Evolutionary conservation across 2,113 vertebrate species (phyloP), one percentile per base, ranked within the genome.

Genomic region (Pachycephala philippinensis): DNA sequence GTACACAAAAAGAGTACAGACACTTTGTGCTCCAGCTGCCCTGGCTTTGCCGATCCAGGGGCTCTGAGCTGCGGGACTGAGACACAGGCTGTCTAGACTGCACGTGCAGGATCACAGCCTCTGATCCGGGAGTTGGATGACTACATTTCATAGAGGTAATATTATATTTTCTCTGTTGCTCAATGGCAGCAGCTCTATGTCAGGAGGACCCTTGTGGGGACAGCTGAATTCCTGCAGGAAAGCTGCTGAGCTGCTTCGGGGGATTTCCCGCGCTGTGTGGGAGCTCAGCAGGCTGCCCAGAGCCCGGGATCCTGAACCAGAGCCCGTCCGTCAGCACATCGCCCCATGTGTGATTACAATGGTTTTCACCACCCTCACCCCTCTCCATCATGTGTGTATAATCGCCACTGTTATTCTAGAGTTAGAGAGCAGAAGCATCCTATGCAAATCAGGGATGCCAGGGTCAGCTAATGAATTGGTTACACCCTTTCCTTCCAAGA

Each of bases 321-420:
- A 65, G 95, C 95, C 93, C 7, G 0, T 97, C 97, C 83, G 0
- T 97, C 97, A 97, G 96, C 97, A 93, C 92, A 2, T 27, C 6
- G 26, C 68, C 80, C 97, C 96, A 91, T 79, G 89, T 93, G 97
- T 90, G 91, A 93, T 92, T 91, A 50, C 94, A 89, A 3, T 66
- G 84, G 39, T 66, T 97, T 95, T 97, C 97, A 97, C 90, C 96
- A 65, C 87, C 84, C 70, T 90, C 87, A 71, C 76, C 78, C 76
- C 84, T 89, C 89, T 89, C 95, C 31, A 6, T 96, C 97, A 63
- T 70, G 80, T 97, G 96, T 96, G 95, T 95, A 84, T 93, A 94
- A 96, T 95, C 94, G 84, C 65, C n/a, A 5, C 68, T 84, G 15
- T 92, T 90, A 94, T 61, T 96, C 84, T 77, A 78, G 75, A 54